Evolutionary conservation across 2,888 invertebrate genomes (phyloP).

Genomic region (Ornithoptera priamus): DNA sequence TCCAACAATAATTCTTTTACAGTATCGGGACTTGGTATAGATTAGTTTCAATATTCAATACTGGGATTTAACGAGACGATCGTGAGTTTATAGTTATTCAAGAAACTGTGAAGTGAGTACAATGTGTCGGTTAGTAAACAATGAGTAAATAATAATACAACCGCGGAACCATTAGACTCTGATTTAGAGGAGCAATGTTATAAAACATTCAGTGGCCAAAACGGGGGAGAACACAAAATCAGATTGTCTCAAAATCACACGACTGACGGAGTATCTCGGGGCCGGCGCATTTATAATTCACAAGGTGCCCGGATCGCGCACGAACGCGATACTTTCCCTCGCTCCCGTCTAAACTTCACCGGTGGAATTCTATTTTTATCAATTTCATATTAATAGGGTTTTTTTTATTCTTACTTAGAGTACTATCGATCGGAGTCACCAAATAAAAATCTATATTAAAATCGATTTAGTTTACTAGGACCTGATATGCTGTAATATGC

Average conservation of each 20-base stretch:
- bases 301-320: conserved; percentile 42
- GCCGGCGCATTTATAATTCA: conserved; percentile 75
- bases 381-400: background rate
- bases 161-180: conserved; percentile 67
- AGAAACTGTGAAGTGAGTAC: conserved; percentile 8
- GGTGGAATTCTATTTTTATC: conserved; percentile 20
- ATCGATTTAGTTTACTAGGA: no score
- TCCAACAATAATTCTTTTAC: no score
- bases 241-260: conserved; percentile 80
- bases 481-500: no score
- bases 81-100: background rate
- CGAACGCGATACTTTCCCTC: conserved; percentile 52
- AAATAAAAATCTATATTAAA: no score
- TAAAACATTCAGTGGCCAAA: conserved; percentile 75
- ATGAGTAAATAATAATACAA: conserved; percentile 44
- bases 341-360: conserved; percentile 28
- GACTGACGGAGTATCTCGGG: conserved; percentile 63
- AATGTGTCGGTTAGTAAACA: conserved; percentile 30
- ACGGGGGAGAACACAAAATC: conserved; percentile 75
- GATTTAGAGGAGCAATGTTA: conserved; percentile 59
- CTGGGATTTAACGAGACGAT: background rate
- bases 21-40: no score
- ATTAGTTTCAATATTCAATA: background rate
- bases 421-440: no score
- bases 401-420: no score